phyloP scores from a whole-genome alignment of 1,140 invertebrate genomes.

The Aradophagus sp. region DNA sequence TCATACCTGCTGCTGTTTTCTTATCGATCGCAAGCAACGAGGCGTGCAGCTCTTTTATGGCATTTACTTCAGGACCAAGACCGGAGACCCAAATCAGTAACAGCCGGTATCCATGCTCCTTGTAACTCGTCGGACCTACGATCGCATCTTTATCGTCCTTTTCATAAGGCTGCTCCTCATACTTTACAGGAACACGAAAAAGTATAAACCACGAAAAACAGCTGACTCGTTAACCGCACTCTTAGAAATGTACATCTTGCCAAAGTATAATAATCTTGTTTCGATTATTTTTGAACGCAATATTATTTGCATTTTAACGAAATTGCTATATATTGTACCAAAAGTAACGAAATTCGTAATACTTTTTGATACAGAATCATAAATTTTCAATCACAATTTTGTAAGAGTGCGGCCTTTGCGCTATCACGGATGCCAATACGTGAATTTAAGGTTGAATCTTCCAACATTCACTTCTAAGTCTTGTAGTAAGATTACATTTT shows the following conservation, averaged over 20 bases:
- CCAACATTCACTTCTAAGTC: too few relatives aligned
- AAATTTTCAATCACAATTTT: too few relatives aligned
- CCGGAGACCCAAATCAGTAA: slow-evolving; percentile 83
- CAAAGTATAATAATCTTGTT: too few relatives aligned
- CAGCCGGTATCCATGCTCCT: slow-evolving; percentile 83
- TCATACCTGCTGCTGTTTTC: slow-evolving; percentile 76
- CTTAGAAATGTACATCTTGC: slow-evolving; percentile 16
- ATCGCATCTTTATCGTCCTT: slow-evolving; percentile 68
- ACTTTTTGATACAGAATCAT: too few relatives aligned
- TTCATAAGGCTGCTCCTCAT: slow-evolving; percentile 64
- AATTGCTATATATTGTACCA: too few relatives aligned
- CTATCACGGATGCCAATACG: too few relatives aligned
- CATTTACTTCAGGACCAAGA: slow-evolving; percentile 77
- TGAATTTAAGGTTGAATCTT: too few relatives aligned
- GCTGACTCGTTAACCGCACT: slow-evolving; percentile 40
- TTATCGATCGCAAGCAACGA: slow-evolving; percentile 79
- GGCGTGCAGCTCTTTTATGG: slow-evolving; percentile 80
- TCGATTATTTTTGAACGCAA: too few relatives aligned
- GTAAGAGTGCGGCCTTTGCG: too few relatives aligned
- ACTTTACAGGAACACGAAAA: slow-evolving; percentile 54
- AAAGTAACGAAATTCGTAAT: too few relatives aligned
- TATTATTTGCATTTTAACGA: too few relatives aligned
- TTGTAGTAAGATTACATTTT: too few relatives aligned
- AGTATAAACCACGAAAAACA: slow-evolving; percentile 57
- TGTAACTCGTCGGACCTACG: slow-evolving; percentile 82